Evolutionary conservation across 2,888 invertebrate species (phyloP).

Genomic region (Cheilosia impressa): DNA sequence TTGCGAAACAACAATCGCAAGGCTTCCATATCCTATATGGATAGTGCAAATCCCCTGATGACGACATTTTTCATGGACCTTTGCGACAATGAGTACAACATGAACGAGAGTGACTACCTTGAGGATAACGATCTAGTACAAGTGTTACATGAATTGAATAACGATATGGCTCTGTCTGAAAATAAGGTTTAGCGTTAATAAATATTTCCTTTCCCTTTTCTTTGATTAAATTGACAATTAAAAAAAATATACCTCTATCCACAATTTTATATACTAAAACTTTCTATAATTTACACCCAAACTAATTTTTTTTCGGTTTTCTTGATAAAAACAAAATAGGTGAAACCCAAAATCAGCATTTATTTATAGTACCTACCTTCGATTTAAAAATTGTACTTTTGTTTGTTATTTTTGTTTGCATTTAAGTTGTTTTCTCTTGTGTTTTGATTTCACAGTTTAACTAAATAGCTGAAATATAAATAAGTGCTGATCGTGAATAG

Average conservation of each 20-base stretch:
- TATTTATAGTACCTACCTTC: slow-evolving; percentile 18
- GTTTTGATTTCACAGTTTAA: background rate
- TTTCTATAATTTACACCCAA: slow-evolving; percentile 18
- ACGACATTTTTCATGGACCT: slow-evolving; percentile 80
- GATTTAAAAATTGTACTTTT: background rate
- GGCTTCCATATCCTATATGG: slow-evolving; percentile 79
- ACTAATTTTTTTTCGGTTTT: slow-evolving; percentile 9
- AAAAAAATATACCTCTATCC: slow-evolving; percentile 1
- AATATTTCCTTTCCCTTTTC: background rate
- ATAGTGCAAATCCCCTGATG: slow-evolving; percentile 80
- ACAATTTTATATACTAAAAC: slow-evolving; percentile 1
- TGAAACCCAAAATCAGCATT: slow-evolving; percentile 46
- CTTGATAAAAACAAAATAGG: background rate
- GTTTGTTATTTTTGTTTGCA: slow-evolving; percentile 20
- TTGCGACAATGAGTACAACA: slow-evolving; percentile 81
- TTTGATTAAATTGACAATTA: slow-evolving; percentile 2
- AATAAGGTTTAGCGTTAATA: slow-evolving; percentile 37
- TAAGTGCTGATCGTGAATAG: slow-evolving; percentile 53
- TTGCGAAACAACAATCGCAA: slow-evolving; percentile 32
- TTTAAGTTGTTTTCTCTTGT: slow-evolving; percentile 14
- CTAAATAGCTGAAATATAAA: slow-evolving; percentile 21
- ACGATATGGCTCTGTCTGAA: slow-evolving; percentile 76
- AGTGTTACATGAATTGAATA: slow-evolving; percentile 79
- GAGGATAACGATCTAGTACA: slow-evolving; percentile 80
- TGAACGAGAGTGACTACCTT: slow-evolving; percentile 78